Evolutionary conservation across 2,797 vertebrate genomes (phyloP).

Genomic region (Aphelocoma californica): DNA sequence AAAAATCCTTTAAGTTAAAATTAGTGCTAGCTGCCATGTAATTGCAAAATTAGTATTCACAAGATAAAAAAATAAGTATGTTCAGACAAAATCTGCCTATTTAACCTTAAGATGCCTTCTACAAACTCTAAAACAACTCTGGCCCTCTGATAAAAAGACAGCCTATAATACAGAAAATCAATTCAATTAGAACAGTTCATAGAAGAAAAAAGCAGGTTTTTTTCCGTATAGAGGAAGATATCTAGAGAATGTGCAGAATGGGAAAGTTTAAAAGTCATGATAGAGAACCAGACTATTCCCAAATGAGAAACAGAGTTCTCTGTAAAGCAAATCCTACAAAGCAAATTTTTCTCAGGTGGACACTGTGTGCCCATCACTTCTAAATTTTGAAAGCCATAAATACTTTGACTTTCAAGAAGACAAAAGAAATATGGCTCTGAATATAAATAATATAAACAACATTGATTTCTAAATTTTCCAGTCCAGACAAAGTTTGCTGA

Average conservation of each 20-base stretch:
- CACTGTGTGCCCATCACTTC: neutral
- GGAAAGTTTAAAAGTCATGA: neutral
- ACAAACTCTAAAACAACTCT: neutral
- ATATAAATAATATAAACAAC: neutral
- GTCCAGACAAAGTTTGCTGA: neutral
- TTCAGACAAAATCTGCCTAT: neutral
- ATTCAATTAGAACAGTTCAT: neutral
- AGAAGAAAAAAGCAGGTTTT: neutral
- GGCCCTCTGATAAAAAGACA: neutral
- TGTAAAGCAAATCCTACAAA: neutral
- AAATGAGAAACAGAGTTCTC: neutral
- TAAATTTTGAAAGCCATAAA: neutral
- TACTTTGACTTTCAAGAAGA: neutral
- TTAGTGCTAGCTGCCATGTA: neutral
- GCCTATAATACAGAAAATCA: neutral
- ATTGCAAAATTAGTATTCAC: neutral
- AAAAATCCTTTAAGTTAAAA: neutral
- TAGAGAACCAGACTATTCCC: neutral
- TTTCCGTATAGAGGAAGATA: neutral
- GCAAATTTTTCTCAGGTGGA: neutral
- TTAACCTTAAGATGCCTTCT: neutral
- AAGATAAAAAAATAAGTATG: neutral
- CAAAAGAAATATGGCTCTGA: neutral
- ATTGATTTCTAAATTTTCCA: neutral
- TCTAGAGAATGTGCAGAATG: neutral